Percentiles rank a stretch among this genome's conserved stretches.
These are phyloP conservation scores for Limanda limanda DNA, from an alignment of 2,113 vertebrate species.

Conservation along the genomic window DNA sequence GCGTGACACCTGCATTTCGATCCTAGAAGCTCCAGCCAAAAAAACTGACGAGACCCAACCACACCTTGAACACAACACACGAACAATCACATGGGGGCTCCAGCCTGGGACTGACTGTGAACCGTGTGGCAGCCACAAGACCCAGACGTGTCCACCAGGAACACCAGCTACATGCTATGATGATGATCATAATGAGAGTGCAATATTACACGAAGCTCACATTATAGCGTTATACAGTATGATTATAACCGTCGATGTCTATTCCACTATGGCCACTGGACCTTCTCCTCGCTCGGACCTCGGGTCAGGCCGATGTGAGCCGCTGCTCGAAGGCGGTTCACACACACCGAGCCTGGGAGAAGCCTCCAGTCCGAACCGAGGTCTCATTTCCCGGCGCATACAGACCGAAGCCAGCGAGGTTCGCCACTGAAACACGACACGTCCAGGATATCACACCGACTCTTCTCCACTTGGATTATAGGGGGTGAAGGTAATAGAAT, in stretches of 20 bases:
- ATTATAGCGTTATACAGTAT: background rate
- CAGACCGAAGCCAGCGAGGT: slow-evolving; percentile 68
- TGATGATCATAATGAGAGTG: background rate
- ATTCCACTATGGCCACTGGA: background rate
- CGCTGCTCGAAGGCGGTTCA: background rate
- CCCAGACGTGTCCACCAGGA: background rate
- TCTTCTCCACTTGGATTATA: slow-evolving; percentile 71
- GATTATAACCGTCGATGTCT: slow-evolving; percentile 22
- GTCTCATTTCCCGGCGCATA: slow-evolving; percentile 61
- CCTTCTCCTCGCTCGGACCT: slow-evolving; percentile 23
- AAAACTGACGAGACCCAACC: slow-evolving; percentile 63
- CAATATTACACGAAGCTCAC: slow-evolving; percentile 5
- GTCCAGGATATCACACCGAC: slow-evolving; percentile 66
- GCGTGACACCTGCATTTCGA: slow-evolving; percentile 49
- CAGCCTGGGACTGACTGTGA: slow-evolving; percentile 52
- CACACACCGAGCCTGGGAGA: slow-evolving; percentile 19
- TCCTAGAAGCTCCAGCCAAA: slow-evolving; percentile 18
- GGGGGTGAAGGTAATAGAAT: slow-evolving; percentile 63
- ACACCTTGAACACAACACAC: slow-evolving; percentile 71
- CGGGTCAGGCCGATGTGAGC: slow-evolving; percentile 43
- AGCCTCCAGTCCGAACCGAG: slow-evolving; percentile 17
- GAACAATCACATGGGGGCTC: slow-evolving; percentile 58
- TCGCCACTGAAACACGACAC: slow-evolving; percentile 79
- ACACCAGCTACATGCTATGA: background rate
- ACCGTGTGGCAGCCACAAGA: slow-evolving; percentile 19